Percentiles rank a stretch among this genome's conserved stretches.
Evolutionary conservation across 64 coral and sea anemone genomes (phyloP).

Genomic region (Hydrozoanthus tunicans): DNA sequence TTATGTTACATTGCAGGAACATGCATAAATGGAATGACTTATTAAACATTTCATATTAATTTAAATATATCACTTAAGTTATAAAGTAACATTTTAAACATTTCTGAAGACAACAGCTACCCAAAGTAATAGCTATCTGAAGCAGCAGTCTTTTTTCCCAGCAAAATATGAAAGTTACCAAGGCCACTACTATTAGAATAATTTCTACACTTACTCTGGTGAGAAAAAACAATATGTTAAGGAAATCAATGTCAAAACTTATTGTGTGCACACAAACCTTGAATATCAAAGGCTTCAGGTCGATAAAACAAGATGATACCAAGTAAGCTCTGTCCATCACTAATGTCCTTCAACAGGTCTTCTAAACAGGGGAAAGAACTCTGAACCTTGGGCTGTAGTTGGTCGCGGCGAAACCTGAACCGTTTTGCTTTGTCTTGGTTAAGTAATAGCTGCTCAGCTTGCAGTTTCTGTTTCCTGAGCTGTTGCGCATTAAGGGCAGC

Average conservation of each 20-base stretch:
- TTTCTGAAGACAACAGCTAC: no score
- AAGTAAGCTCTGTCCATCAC: conserved; percentile 84
- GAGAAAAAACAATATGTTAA: no score
- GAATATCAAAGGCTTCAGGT: conserved; percentile 74
- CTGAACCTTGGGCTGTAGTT: conserved; percentile 89
- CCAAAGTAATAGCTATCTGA: no score
- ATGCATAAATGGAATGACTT: no score
- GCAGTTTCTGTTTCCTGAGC: conserved; percentile 65
- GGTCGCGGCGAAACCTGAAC: conserved; percentile 87
- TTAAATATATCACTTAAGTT: no score
- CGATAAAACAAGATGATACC: conserved; percentile 88
- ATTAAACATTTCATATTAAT: no score
- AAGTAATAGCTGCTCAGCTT: conserved; percentile 81
- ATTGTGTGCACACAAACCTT: conserved; percentile 66
- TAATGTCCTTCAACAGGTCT: conserved; percentile 88
- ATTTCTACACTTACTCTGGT: no score
- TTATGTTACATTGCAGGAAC: no score
- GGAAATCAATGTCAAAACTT: neutral
- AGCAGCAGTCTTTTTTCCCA: no score
- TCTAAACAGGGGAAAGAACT: conserved; percentile 80
- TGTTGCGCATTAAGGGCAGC: conserved; percentile 72
- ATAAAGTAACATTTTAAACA: no score
- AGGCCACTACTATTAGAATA: no score
- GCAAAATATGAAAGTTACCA: no score
- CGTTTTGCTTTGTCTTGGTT: conserved; percentile 92